Conservation (phyloP, 2,797 vertebrate genomes). For the Danio tinwini region DNA sequence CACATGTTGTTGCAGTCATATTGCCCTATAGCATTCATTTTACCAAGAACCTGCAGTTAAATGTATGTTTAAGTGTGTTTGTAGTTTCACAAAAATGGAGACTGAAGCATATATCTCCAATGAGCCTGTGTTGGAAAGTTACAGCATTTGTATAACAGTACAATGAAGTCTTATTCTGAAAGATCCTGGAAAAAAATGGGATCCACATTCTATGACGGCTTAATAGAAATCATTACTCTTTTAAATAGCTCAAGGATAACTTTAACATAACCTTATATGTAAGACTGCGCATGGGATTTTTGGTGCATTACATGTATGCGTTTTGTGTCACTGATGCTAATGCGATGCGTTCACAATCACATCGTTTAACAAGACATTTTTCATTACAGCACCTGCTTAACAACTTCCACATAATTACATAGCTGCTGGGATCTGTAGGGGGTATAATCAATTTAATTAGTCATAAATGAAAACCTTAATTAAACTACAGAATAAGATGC, state of each 20-base stretch:
- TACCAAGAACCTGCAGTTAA: too few relatives aligned
- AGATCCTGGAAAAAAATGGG: not conserved
- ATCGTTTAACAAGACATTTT: slow-evolving; percentile 45
- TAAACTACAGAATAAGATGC: slow-evolving; percentile 49
- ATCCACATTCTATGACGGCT: not conserved
- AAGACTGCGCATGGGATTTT: not conserved
- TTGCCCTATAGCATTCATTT: too few relatives aligned
- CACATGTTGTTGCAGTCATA: too few relatives aligned
- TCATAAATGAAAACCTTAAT: slow-evolving; percentile 59
- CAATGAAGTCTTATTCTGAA: not conserved
- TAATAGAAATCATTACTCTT: not conserved
- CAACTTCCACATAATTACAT: slow-evolving; percentile 54
- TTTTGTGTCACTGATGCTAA: slow-evolving; percentile 15
- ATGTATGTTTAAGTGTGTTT: too few relatives aligned
- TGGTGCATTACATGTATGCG: slow-evolving; percentile 7
- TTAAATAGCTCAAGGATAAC: not conserved
- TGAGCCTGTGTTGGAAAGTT: not conserved
- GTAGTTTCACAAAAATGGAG: too few relatives aligned
- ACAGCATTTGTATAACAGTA: not conserved
- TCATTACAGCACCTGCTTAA: slow-evolving; percentile 53
- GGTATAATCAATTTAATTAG: slow-evolving; percentile 58
- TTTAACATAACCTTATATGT: slow-evolving; percentile 7
- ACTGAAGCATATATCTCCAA: too few relatives aligned
- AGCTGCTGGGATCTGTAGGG: slow-evolving; percentile 55
- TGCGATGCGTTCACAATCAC: slow-evolving; percentile 16